Evolutionary conservation across 2,113 vertebrate genomes (phyloP).

Genomic region (Andinoacara biseriatus): DNA sequence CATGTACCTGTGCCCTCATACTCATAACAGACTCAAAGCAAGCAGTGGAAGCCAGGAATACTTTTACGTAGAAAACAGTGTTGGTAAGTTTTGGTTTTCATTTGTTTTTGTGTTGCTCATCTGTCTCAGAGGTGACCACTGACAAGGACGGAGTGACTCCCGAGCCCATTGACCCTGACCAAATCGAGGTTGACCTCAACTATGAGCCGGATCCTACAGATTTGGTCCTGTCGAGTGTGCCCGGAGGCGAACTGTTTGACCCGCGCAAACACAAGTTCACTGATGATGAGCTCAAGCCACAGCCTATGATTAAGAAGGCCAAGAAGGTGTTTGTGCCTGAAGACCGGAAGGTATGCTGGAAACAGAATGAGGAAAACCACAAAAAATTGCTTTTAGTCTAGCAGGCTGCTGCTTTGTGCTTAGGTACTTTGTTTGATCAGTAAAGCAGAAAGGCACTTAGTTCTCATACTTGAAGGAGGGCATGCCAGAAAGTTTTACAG

Average conservation of each 20-base stretch:
- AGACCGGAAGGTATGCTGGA: constrained; percentile 89
- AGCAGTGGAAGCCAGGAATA: too few relatives aligned
- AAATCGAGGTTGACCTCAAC: constrained; percentile 91
- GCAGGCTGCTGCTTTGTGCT: neutral
- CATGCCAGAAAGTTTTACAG: neutral
- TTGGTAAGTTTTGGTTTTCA: neutral
- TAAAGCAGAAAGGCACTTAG: neutral
- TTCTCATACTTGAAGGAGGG: neutral
- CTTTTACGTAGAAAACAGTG: too few relatives aligned
- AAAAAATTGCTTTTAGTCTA: neutral
- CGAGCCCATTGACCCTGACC: constrained; percentile 85
- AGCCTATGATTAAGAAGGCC: constrained; percentile 99
- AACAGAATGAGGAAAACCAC: neutral
- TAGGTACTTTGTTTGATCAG: neutral
- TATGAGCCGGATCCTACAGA: constrained; percentile 95
- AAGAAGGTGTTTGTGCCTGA: constrained; percentile 96
- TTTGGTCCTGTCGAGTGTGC: constrained; percentile 94
- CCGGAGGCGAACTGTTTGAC: constrained; percentile 94
- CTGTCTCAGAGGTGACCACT: constrained; percentile 77
- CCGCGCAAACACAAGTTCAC: constrained; percentile 95
- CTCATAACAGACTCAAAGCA: too few relatives aligned
- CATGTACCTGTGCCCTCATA: too few relatives aligned
- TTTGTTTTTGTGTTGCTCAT: neutral
- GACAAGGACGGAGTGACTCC: constrained; percentile 83
- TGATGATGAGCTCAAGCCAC: constrained; percentile 95